Evolutionary conservation across 2,113 vertebrate species (phyloP), one percentile per base, ranked within the genome.

Genomic region (Actenoides lindsayi): DNA sequence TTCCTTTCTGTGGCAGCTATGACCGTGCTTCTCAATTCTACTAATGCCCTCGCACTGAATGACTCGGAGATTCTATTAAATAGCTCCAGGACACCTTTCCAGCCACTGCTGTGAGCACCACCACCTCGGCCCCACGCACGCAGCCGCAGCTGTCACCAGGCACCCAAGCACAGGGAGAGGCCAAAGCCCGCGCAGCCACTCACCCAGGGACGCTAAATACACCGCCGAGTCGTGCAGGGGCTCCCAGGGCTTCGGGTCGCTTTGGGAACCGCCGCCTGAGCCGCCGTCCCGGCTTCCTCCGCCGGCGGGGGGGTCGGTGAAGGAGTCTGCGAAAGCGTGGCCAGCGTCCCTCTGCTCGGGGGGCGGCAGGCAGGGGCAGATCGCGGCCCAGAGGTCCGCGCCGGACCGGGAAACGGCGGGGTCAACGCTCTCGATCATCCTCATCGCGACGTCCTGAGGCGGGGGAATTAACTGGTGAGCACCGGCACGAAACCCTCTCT

Each of bases 181-280:
- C 1, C 1, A 1, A 12, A 19, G 46, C 44, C 30, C 30, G 1
- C 9, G 28, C 35, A 41, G 23, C 51, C 84, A 97, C 97, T 98
- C 97, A 99, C 99, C 99, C 92, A 99, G 98, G 95, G 98, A 98
- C 48, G 99, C 99, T 37, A 99, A 97, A 96, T 99, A 99, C 44
- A 99, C 93, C 87, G 99, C 98, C 1, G 99, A 99, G 77, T 99
- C 99, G 23, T 98, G 98, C 98, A 99, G 98, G 6, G 99, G 99
- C 33, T 98, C 98, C 99, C 99, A 99, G 30, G 98, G 97, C 77
- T 97, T 98, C 28, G 59, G n/a, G 11, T 16, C 3, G 4, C 71
- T 10, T 5, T 82, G 95, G n/a, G 95, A 39, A 17, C 94, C 27
- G 53, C 63, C 84, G 0, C 13, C 25, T 1, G 92, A 25, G 1